Conservation (phyloP, 1,140 invertebrate genomes). For the Pararge aegeria region DNA sequence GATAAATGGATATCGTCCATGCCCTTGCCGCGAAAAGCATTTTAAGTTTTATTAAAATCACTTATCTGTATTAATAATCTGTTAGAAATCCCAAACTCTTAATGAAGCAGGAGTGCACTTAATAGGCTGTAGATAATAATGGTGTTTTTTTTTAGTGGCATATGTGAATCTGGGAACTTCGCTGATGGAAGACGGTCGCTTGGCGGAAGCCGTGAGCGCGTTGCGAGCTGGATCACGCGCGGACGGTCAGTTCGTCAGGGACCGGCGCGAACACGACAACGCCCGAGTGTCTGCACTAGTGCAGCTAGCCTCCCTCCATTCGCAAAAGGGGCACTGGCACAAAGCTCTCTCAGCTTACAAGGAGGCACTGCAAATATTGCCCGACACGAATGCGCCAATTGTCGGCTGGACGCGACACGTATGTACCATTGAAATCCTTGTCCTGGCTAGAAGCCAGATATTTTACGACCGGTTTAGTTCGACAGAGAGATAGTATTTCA, state of each 20-base stretch:
- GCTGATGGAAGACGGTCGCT: slow-evolving; percentile 88
- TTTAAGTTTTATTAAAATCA: too few relatives aligned
- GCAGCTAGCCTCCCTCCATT: slow-evolving; percentile 93
- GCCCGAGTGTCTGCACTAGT: slow-evolving; percentile 94
- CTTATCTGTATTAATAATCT: too few relatives aligned
- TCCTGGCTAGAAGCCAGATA: slow-evolving; percentile 18
- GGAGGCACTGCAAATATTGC: slow-evolving; percentile 90
- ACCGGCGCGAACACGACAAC: slow-evolving; percentile 93
- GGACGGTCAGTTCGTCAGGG: slow-evolving; percentile 92
- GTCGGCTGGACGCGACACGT: slow-evolving; percentile 70
- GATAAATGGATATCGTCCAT: too few relatives aligned
- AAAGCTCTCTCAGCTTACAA: slow-evolving; percentile 94
- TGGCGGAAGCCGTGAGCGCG: slow-evolving; percentile 90
- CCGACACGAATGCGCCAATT: slow-evolving; percentile 71
- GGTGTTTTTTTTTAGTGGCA: slow-evolving; percentile 85
- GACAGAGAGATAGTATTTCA: slow-evolving; percentile 4
- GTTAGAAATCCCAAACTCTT: too few relatives aligned
- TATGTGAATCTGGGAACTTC: slow-evolving; percentile 96
- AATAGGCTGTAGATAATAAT: neutral
- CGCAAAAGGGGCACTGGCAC: slow-evolving; percentile 91
- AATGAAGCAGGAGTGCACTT: too few relatives aligned
- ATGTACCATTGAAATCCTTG: slow-evolving; percentile 35
- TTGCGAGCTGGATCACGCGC: slow-evolving; percentile 90
- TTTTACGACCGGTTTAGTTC: slow-evolving; percentile 25
- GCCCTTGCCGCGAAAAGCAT: too few relatives aligned